Evolutionary conservation across 64 coral and sea anemone species (phyloP).

Genomic region (Dendronephthya gigantea): DNA sequence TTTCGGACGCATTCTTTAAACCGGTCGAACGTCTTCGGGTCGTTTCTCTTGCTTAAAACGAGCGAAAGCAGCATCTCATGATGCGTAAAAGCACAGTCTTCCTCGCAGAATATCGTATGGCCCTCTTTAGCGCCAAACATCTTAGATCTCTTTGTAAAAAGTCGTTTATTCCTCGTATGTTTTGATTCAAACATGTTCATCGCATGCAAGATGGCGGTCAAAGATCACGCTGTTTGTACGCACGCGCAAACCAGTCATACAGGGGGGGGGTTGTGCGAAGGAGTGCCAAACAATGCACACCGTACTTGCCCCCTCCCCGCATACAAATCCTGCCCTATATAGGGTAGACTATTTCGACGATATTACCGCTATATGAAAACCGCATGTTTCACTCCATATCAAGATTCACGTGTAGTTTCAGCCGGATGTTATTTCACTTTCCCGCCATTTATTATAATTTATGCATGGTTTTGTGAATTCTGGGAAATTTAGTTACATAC

Average conservation of each 20-base stretch:
- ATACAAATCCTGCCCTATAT: no score
- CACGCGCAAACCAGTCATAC: not conserved
- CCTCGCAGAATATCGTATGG: conserved; percentile 3
- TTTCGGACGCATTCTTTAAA: not conserved
- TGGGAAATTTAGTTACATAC: no score
- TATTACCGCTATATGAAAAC: no score
- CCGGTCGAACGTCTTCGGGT: not conserved
- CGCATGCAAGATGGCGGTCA: not conserved
- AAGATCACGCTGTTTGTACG: not conserved
- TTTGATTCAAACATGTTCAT: not conserved
- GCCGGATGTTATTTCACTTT: no score
- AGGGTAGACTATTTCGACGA: no score
- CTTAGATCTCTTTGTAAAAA: not conserved
- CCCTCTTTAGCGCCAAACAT: not conserved
- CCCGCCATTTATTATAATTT: no score
- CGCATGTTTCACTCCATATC: no score
- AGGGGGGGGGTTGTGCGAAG: not conserved
- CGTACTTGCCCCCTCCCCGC: no score
- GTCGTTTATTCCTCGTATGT: not conserved
- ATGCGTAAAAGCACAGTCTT: not conserved
- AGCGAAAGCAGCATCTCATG: not conserved
- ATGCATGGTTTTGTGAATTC: no score
- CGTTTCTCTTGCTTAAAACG: not conserved
- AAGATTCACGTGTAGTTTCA: no score
- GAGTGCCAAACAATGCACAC: no score